Conservation (phyloP, 2,888 invertebrate species). For the Agrilus biguttatus region DNA sequence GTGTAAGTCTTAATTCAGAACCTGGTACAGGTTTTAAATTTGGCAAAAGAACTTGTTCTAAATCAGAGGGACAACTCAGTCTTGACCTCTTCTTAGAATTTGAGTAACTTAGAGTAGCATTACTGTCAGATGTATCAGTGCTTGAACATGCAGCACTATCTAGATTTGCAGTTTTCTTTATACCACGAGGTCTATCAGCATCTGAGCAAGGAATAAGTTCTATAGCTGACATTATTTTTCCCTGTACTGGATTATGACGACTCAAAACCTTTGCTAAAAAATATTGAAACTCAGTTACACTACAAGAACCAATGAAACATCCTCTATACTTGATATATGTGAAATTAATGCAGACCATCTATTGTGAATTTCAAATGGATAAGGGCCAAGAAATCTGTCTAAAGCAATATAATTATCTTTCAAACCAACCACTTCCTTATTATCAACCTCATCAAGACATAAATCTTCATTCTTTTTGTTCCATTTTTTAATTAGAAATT, state of each 20-base stretch:
- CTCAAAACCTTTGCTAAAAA: conserved; percentile 36
- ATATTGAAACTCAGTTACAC: background rate
- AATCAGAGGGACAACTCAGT: conserved; percentile 38
- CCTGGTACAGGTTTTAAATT: conserved; percentile 66
- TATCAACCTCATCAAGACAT: conserved; percentile 44
- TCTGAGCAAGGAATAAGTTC: conserved; percentile 63
- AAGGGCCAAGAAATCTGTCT: conserved; percentile 73
- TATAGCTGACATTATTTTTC: conserved; percentile 60
- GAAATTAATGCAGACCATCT: conserved; percentile 72
- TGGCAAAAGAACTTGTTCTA: conserved; percentile 66
- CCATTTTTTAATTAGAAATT: conserved; percentile 83
- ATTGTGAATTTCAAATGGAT: conserved; percentile 78
- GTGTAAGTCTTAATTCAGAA: conserved; percentile 65
- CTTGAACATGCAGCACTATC: no score
- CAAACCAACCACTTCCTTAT: conserved; percentile 49
- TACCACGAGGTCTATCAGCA: conserved; percentile 50
- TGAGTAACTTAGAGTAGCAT: no score
- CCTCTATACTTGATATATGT: conserved; percentile 41
- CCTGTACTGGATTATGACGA: conserved; percentile 60
- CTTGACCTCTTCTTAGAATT: conserved; percentile 19
- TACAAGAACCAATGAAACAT: background rate
- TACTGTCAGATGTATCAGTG: background rate
- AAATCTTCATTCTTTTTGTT: conserved; percentile 64
- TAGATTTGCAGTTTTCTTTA: conserved; percentile 19
- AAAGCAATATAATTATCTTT: conserved; percentile 54